Evolutionary conservation across 2,113 vertebrate species (phyloP), one percentile per base, ranked within the genome.

Genomic region (Odocoileus virginianus): DNA sequence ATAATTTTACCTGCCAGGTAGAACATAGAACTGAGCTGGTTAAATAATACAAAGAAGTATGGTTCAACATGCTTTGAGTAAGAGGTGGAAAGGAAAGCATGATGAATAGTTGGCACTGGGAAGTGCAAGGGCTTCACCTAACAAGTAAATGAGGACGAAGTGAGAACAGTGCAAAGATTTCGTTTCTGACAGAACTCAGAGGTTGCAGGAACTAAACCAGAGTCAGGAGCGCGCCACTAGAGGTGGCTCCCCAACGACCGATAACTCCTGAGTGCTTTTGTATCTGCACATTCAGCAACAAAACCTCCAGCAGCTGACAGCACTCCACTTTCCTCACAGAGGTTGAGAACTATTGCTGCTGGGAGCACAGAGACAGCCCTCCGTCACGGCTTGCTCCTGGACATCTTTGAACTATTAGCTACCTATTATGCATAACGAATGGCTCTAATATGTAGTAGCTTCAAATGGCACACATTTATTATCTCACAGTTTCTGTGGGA

Each of bases 191-290:
- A 58, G 79, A 11, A 64, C 55, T 52, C 23, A 0, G 15, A 0
- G 28, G 23, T 7, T 30, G 33, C 3, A 28, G 23, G 43, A 45
- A 45, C 14, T 7, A 27, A 58, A 2, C 17, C 13, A 52, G 40
- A 40, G 17, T 14, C 4, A 5, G 36, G 14, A 9, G 21, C 17
- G 2, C 13, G 4, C 10, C 33, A 2, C 36, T 21, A 30, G 14
- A 45, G 7, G 17, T 16, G 13, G 4, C 36, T 43, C 50, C 50
- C 10, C 9, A 28, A n/a, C 5, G 71, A 40, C 2, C 43, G 78
- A 67, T 13, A 17, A 27, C 17, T 36, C 47, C 47, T 16, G 28
- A 40, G 3, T 33, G 10, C 50, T 19, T 71, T 36, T 78, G 5
- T 78, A 28, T 3, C 23, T 57, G 84, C 45, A 23, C 2, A 90